A percentile compares a stretch with the other conserved stretches of the same genome.
phyloP scores from a whole-genome alignment of 2,113 vertebrate species.

The Chaetops frenatus region DNA sequence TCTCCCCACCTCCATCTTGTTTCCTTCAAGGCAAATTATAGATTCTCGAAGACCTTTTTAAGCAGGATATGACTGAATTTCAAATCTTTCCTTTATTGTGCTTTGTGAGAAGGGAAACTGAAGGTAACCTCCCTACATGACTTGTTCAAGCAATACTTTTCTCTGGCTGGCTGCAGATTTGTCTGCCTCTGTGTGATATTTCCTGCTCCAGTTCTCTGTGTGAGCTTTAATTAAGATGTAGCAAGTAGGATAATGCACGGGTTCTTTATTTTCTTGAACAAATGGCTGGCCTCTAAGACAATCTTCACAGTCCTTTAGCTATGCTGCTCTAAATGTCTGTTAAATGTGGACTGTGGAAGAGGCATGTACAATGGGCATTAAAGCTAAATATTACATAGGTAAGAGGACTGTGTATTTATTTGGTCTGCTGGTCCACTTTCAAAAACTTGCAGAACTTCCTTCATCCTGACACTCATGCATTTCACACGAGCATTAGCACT shows the following conservation, averaged over 20 bases:
- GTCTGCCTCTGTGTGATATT: not conserved
- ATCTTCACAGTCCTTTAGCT: not conserved
- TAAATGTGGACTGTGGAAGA: not conserved
- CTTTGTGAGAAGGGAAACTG: not conserved
- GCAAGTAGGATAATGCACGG: not conserved
- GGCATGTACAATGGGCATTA: not conserved
- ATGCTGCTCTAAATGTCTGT: not conserved
- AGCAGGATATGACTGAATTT: conserved; percentile 8
- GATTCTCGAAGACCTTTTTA: not conserved
- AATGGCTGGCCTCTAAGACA: not conserved
- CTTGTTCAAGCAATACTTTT: not conserved
- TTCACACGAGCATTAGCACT: not conserved
- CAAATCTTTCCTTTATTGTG: not conserved
- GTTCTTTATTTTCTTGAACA: not conserved
- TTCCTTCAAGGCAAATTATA: not conserved
- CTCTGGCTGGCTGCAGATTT: not conserved
- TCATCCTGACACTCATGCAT: not conserved
- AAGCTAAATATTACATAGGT: not conserved
- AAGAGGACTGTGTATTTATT: not conserved
- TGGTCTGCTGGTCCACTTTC: not conserved
- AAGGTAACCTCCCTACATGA: not conserved
- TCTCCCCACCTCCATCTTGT: not conserved
- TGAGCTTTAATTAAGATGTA: not conserved
- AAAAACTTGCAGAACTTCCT: not conserved
- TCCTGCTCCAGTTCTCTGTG: not conserved